These are phyloP conservation scores for Pollenia labialis DNA, from an alignment of 2,888 invertebrate genomes.

Conservation along the genomic window DNA sequence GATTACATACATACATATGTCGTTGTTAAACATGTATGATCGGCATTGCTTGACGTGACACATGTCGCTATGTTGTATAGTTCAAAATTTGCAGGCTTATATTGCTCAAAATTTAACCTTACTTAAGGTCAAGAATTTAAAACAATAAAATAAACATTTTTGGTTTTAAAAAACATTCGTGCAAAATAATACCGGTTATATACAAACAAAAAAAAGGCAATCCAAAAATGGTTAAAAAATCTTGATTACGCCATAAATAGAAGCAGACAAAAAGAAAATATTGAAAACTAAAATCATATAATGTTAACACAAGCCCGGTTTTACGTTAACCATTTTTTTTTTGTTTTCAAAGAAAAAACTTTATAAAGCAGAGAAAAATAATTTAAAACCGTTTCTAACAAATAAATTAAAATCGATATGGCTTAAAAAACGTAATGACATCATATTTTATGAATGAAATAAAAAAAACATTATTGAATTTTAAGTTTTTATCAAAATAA, in stretches of 20 bases:
- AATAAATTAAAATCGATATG: constrained; percentile 19
- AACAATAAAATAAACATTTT: constrained; percentile 16
- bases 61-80: too few relatives aligned
- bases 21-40: too few relatives aligned
- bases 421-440: constrained; percentile 48
- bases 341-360: background rate
- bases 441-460: constrained; percentile 41
- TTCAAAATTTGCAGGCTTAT: too few relatives aligned
- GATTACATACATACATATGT: too few relatives aligned
- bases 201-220: background rate
- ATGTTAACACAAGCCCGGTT: constrained; percentile 4
- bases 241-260: constrained; percentile 60
- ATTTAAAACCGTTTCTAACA: constrained; percentile 29
- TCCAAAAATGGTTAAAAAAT: constrained; percentile 51
- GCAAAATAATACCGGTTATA: background rate
- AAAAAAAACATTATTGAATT: background rate
- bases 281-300: constrained; percentile 33
- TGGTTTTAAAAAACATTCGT: background rate
- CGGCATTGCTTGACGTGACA: too few relatives aligned
- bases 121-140: constrained; percentile 15
- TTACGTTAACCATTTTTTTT: constrained; percentile 2
- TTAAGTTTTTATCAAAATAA: constrained; percentile 4
- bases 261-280: constrained; percentile 14
- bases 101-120: background rate
- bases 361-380: background rate